phyloP scores from a whole-genome alignment of 2,113 vertebrate genomes.

The Marcusenius ussheri region DNA sequence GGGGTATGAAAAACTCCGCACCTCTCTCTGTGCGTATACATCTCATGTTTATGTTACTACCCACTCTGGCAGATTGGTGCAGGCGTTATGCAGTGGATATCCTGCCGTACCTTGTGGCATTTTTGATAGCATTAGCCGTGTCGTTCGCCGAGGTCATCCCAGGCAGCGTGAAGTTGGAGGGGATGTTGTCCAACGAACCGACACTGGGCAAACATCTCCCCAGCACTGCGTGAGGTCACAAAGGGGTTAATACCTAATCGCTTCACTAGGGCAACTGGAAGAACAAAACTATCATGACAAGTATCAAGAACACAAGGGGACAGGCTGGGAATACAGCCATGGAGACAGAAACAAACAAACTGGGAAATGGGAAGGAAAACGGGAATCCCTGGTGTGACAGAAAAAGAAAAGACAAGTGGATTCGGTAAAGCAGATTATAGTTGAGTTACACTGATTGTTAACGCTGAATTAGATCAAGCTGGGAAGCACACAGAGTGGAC shows the following conservation, averaged over 20 bases:
- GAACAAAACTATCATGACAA: neutral
- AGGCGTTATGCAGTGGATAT: neutral
- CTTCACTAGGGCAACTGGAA: too few species aligned
- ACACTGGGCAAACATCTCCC: slow-evolving; percentile 69
- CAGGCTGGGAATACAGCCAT: neutral
- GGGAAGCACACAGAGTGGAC: neutral
- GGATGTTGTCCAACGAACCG: slow-evolving; percentile 13
- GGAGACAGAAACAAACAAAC: neutral
- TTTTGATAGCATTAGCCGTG: slow-evolving; percentile 37
- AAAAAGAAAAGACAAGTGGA: neutral
- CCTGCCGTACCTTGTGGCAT: slow-evolving; percentile 54
- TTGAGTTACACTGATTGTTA: neutral
- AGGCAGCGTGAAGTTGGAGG: slow-evolving; percentile 27
- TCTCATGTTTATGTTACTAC: neutral
- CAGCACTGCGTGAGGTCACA: slow-evolving; percentile 52
- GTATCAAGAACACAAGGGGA: neutral
- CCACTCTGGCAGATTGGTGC: neutral
- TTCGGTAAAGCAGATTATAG: neutral
- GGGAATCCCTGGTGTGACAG: neutral
- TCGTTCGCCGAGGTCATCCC: slow-evolving; percentile 38
- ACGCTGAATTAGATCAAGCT: neutral
- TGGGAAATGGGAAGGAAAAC: neutral
- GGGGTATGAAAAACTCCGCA: neutral
- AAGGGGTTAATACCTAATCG: neutral
- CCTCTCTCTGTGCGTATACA: neutral